Evolutionary conservation across 2,113 vertebrate species (phyloP), one percentile per base, ranked within the genome.

Genomic region (Cyanistes caeruleus): DNA sequence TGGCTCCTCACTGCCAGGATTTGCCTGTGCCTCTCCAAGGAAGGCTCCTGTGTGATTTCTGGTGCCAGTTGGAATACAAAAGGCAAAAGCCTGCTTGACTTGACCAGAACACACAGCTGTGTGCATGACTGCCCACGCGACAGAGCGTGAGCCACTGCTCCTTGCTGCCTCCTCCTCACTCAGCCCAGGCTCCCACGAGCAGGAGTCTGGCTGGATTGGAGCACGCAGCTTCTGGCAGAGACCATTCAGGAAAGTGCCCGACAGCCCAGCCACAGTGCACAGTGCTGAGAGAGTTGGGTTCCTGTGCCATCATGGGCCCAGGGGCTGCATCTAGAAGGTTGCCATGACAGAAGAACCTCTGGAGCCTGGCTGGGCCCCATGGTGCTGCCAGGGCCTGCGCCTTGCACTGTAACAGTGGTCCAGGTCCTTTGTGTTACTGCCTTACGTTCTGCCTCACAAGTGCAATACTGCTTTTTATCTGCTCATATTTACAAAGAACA

Each of bases 381-480:
- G 11, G 59, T 30, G 87, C 80, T 21, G 89, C 69, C 5, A 5
- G 77, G 46, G 53, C 44, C 65, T 21, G 58, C 1, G 21, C 11
- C 39, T 18, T 4, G 20, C 28, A 24, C 73, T 8, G 8, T 18
- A 18, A 55, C 35, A 49, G 46, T 4, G 56, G 80, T 25, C 69
- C 84, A 16, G 52, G 65, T 53, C 75, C 92, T 77, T 70, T 4
- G 17, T 28, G 17, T 33, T 30, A 22, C 84, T 25, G 23, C 84
- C 52, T 37, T 15, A 28, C 15, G 19, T 73, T 62, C 68, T 55
- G 73, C 68, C 84, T 89, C 87, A 68, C 21, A 96, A 95, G 95
- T 82, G 92, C 93, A 91, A 83, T n/a, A 59, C 85, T 55, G 94
- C 88, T 94, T 94, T 77, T 55, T 11, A 75, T 76, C 87, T 3